phyloP scores from a whole-genome alignment of 2,888 invertebrate genomes.

The Agrilus mali region DNA sequence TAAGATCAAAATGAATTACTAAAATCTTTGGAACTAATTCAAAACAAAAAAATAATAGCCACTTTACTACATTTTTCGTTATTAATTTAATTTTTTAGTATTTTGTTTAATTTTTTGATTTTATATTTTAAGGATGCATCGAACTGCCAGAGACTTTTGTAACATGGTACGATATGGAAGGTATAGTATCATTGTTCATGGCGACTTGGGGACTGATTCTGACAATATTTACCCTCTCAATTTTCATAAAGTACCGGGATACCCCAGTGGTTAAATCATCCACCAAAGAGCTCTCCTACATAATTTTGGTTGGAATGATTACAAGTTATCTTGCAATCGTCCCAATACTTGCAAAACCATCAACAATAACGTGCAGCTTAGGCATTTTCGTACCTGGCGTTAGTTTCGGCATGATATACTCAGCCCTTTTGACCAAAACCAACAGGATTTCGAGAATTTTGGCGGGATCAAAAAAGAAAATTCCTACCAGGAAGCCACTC shows the following conservation, averaged over 20 bases:
- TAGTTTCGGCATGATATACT: constrained; percentile 62
- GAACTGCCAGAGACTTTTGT: constrained; percentile 48
- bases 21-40: no score
- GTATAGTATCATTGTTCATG: constrained; percentile 47
- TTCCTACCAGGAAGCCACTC: constrained; percentile 52
- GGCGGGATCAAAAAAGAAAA: constrained; percentile 58
- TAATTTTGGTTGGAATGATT: constrained; percentile 51
- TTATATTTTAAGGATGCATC: constrained; percentile 38
- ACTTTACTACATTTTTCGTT: no score
- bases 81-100: no score
- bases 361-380: constrained; percentile 41
- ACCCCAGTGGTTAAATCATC: constrained; percentile 68
- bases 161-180: constrained; percentile 47
- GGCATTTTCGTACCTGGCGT: constrained; percentile 39
- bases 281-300: constrained; percentile 52
- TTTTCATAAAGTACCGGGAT: constrained; percentile 54
- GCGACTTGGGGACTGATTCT: constrained; percentile 49
- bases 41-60: no score
- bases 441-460: constrained; percentile 65
- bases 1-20: no score
- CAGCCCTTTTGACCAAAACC: constrained; percentile 62
- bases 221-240: constrained; percentile 44
- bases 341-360: constrained; percentile 50
- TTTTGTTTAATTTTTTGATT: no score
- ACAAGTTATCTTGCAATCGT: constrained; percentile 49